Conservation (phyloP, 1,140 invertebrate species). For the Brachionus rubens region DNA sequence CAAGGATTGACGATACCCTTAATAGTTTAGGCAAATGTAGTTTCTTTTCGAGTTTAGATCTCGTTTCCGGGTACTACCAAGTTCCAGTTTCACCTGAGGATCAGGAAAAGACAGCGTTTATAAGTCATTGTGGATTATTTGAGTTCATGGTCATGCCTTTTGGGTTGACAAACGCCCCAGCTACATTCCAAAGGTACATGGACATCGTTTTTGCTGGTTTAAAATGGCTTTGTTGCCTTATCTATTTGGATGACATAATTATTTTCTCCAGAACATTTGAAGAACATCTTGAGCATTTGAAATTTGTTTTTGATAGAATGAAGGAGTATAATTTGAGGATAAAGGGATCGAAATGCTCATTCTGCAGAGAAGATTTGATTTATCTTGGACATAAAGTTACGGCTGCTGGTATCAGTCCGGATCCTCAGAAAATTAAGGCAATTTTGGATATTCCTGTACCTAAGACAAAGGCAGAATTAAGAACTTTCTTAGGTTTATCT, state of each 20-base stretch:
- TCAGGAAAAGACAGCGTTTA: too few relatives aligned
- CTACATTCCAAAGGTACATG: too few relatives aligned
- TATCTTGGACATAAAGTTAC: constrained; percentile 56
- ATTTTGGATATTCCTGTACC: not conserved
- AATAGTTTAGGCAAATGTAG: too few relatives aligned
- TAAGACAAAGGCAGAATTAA: not conserved
- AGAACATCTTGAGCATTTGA: not conserved
- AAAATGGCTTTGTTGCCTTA: too few relatives aligned
- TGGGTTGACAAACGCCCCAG: too few relatives aligned
- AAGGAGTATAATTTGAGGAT: constrained; percentile 55
- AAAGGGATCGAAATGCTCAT: constrained; percentile 58
- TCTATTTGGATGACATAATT: constrained; percentile 17
- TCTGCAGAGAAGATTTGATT: constrained; percentile 53
- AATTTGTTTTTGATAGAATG: not conserved
- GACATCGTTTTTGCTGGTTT: too few relatives aligned
- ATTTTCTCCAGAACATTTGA: constrained; percentile 1
- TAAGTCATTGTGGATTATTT: too few relatives aligned
- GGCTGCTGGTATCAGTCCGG: constrained; percentile 39
- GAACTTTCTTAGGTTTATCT: not conserved
- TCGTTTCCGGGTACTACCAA: too few relatives aligned
- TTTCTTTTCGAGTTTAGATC: too few relatives aligned
- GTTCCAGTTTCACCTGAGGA: too few relatives aligned
- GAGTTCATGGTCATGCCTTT: too few relatives aligned
- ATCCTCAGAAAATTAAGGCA: not conserved
- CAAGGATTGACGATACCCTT: too few relatives aligned